Percentiles rank a stretch among this genome's conserved stretches.
Evolutionary conservation across 37 sponge, comb jelly and placozoan genomes (phyloP).

Genomic region (Eunapius fragilis): DNA sequence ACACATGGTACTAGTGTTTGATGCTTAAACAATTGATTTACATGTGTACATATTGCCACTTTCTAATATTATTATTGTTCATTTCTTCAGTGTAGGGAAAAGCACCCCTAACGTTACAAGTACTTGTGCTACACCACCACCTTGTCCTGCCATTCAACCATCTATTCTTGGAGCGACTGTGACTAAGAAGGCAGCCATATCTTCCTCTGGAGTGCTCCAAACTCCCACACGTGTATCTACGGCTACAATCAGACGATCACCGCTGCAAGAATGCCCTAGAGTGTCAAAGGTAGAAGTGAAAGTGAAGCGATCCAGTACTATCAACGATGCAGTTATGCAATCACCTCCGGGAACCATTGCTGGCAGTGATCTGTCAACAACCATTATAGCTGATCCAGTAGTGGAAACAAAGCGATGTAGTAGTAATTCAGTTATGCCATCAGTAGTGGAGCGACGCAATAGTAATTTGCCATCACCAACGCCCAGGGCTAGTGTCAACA

Average conservation of each 20-base stretch:
- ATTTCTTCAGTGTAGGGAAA: background rate
- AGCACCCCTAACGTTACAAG: background rate
- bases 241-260: no score
- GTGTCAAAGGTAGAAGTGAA: background rate
- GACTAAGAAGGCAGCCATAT: background rate
- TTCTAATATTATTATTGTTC: background rate
- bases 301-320: background rate
- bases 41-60: no score
- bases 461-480: no score
- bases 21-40: no score
- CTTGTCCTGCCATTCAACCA: background rate
- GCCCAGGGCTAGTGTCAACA: no score
- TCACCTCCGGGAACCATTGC: background rate
- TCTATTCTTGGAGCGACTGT: background rate
- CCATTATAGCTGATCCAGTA: no score
- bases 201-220: background rate
- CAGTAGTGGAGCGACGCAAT: no score
- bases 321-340: background rate
- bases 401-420: no score
- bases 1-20: no score
- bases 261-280: no score
- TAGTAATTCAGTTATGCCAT: no score
- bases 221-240: no score
- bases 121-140: background rate
- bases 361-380: background rate